Base-by-base conservation (phyloP, 2,888 invertebrate species). In the Conistra vaccinii region DNA sequence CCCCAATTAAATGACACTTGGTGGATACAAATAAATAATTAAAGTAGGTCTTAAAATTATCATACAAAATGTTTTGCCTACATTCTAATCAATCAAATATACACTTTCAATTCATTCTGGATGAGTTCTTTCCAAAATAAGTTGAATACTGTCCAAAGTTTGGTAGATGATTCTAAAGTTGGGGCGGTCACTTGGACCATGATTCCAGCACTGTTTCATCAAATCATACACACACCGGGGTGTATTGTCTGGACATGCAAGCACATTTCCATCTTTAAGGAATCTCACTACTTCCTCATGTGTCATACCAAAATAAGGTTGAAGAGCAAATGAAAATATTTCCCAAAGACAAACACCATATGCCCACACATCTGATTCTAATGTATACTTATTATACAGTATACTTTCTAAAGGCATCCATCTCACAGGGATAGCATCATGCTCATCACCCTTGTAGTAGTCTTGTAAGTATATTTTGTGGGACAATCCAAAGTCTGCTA, bases 371-470 rank as follows among this genome's bases (percentile, higher is more conserved):
- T 99, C 99, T 20, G 99, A 99, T 93, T 99, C 99, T 80, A 98
- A 97, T 23, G 99, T 99, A 94, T 99, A 99, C 93, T 99, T 99
- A 94, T 99, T 99, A 93, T 99, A 99, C 71, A 99, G 97, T 93
- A 99, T 99, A 94, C 99, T 98, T 94, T 99, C 99, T 79, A 99
- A 96, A 35, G 99, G 99, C 99, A 99, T 99, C 99, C 99, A 99
- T 92, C 99, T 97, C 39, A 99, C 99, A 53, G 99, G 99, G 88
- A 99, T 99, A 26, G 99, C 99, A 94, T 99, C 99, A 92, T 99
- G 98, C 91, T 99, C 99, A 93, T 99, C 98, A 20, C 99, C 99
- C 94, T 99, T 99, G 93, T 99, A 99, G 93, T 99, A 99, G 93
- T 99, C 99, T 96, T 98, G 98, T 85, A 99, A 96, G 95, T 99